Evolutionary conservation across 2,797 vertebrate genomes (phyloP), one percentile per base, ranked within the genome.

Genomic region (Sardinella longiceps): DNA sequence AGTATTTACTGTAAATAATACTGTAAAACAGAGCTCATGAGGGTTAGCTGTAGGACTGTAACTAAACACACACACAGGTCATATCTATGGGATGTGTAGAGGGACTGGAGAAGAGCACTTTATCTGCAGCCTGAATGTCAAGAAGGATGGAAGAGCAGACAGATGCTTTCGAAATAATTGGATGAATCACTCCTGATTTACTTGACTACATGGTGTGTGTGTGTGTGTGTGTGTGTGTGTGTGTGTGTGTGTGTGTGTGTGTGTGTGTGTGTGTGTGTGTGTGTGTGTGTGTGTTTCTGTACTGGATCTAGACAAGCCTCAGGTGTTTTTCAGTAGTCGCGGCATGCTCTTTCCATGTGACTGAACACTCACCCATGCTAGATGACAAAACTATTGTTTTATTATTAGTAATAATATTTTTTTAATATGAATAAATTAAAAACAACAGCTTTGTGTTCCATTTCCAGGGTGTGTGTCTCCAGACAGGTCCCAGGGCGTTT

Each of bases 161-260:
- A 58, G 53, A 58, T 58, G 23, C 23, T n/a, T 58, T 7, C 4
- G 6, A 5, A 14, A 51, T 18, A 51, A 51, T 51, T 51, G 50
- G 50, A 51, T 51, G 50, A 51, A 51, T 51, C 50, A 51, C 18
- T 18, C 50, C 14, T 51, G 14, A 12, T 18, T 18, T 51, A 18
- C 50, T 20, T 51, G 50, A 48, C 50, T 51, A 3, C 3, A 51
- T 3, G 0, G 53, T 74, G 25, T 15, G 33, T 39, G 33, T 77
- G 37, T 70, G 30, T 70, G 70, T 43, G 33, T 77, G 33, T 77
- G 70, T 39, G 70, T 77, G 70, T 77, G 66, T 37, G 66, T 39
- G 66, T 74, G 66, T 37, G 66, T 74, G 66, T 74, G 66, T 74
- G 66, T 74, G 66, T 37, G 66, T 74, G 66, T 74, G 30, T 74